Percentiles rank a stretch among this genome's conserved stretches.
These are phyloP conservation scores for Andrena camellia DNA, from an alignment of 2,888 invertebrate species.

Conservation along the genomic window DNA sequence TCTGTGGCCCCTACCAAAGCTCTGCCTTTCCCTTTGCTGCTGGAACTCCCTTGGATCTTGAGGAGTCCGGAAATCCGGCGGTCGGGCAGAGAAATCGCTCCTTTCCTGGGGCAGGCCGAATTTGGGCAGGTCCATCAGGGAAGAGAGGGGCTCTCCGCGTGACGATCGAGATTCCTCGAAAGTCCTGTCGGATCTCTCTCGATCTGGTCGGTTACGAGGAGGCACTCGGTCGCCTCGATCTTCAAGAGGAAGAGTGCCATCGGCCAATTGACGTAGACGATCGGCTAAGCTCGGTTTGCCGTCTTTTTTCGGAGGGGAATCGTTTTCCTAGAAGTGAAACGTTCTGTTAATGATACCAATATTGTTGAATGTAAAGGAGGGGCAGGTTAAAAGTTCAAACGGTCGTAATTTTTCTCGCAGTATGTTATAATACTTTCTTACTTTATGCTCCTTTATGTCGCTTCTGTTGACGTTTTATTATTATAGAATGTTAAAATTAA, in stretches of 20 bases:
- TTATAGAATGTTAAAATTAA: constrained; percentile 11
- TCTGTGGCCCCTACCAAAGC: constrained; percentile 72
- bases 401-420: too few relatives aligned
- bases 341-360: too few relatives aligned
- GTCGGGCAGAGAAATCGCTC: constrained; percentile 76
- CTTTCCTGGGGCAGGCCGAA: constrained; percentile 78
- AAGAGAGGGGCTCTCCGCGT: constrained; percentile 80
- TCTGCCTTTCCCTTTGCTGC: constrained; percentile 76
- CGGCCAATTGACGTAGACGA: constrained; percentile 83
- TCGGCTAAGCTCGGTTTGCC: constrained; percentile 83
- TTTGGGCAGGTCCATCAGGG: constrained; percentile 83
- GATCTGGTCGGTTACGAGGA: constrained; percentile 51
- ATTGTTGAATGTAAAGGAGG: too few relatives aligned
- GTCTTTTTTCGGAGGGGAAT: constrained; percentile 77
- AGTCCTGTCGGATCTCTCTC: constrained; percentile 77
- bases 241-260: constrained; percentile 82
- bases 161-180: constrained; percentile 76
- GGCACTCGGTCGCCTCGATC: constrained; percentile 75
- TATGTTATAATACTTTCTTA: too few relatives aligned
- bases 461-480: background rate
- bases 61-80: constrained; percentile 77
- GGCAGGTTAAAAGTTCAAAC: too few relatives aligned
- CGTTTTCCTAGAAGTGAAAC: constrained; percentile 54
- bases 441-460: too few relatives aligned
- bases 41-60: constrained; percentile 78